Evolutionary conservation across 2,797 vertebrate species (phyloP).

Genomic region (Sternarchorhynchus goeldii): DNA sequence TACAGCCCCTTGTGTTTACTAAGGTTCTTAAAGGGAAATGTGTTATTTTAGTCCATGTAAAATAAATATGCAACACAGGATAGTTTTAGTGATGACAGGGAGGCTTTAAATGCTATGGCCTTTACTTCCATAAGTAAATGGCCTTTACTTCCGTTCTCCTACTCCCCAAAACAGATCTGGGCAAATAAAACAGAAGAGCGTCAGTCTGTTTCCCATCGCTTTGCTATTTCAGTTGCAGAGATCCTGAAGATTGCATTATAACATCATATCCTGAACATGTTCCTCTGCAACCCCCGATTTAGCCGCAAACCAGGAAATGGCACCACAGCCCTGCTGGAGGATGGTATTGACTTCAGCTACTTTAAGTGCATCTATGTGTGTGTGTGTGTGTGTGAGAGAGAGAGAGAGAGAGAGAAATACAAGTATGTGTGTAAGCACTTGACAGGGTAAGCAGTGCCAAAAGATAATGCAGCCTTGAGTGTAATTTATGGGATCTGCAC

Average conservation of each 20-base stretch:
- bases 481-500: constrained; percentile 4
- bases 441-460: neutral
- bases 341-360: neutral
- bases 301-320: constrained; percentile 59
- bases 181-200: constrained; percentile 42
- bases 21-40: constrained; percentile 47
- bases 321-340: constrained; percentile 28
- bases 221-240: constrained; percentile 58
- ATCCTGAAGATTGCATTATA: constrained; percentile 43
- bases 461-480: neutral
- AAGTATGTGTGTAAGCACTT: neutral
- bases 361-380: too few species aligned
- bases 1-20: constrained; percentile 27
- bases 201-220: constrained; percentile 45
- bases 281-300: constrained; percentile 49
- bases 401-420: too few species aligned
- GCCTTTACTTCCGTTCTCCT: constrained; percentile 58
- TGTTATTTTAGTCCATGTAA: constrained; percentile 58
- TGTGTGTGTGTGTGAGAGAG: neutral
- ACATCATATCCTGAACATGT: constrained; percentile 59
- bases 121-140: constrained; percentile 44
- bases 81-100: constrained; percentile 39
- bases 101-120: constrained; percentile 44
- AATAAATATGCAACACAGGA: neutral
- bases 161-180: constrained; percentile 41